Percentiles rank a stretch among this genome's conserved stretches.
phyloP scores from a whole-genome alignment of 2,113 vertebrate species.

The Pseudopodoces humilis region DNA sequence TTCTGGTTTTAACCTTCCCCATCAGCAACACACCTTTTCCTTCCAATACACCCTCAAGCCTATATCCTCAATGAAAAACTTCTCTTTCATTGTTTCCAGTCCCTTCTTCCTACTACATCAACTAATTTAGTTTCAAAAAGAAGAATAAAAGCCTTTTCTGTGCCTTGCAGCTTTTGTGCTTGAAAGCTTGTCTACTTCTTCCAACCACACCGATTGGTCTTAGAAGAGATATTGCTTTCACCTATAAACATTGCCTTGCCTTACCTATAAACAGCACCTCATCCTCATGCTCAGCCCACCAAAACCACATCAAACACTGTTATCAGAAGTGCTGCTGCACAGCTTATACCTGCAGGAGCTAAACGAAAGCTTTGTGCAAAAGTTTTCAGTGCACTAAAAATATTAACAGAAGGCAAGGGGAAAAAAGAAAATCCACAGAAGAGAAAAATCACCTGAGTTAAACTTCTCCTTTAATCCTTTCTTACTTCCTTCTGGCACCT shows the following conservation, averaged over 20 bases:
- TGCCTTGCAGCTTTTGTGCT: neutral
- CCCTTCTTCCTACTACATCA: neutral
- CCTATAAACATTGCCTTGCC: slow-evolving; percentile 15
- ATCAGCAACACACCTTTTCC: neutral
- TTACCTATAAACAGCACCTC: neutral
- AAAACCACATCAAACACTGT: slow-evolving; percentile 28
- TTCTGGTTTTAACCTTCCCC: neutral
- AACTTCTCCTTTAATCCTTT: neutral
- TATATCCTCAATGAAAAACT: neutral
- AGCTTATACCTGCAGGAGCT: neutral
- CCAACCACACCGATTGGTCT: neutral
- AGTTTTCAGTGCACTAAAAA: neutral
- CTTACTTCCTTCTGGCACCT: neutral
- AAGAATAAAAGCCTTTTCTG: neutral
- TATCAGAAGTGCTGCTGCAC: neutral
- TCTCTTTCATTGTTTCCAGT: neutral
- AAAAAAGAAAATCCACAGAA: neutral
- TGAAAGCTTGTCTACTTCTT: neutral
- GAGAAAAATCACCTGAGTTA: neutral
- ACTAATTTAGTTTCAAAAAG: neutral
- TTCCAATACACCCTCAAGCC: neutral
- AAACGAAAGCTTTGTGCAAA: neutral
- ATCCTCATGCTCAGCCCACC: neutral
- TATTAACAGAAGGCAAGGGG: neutral
- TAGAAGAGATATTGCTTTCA: neutral